Base-by-base conservation (phyloP, 2,113 vertebrate genomes). In the Capreolus pygargus region DNA sequence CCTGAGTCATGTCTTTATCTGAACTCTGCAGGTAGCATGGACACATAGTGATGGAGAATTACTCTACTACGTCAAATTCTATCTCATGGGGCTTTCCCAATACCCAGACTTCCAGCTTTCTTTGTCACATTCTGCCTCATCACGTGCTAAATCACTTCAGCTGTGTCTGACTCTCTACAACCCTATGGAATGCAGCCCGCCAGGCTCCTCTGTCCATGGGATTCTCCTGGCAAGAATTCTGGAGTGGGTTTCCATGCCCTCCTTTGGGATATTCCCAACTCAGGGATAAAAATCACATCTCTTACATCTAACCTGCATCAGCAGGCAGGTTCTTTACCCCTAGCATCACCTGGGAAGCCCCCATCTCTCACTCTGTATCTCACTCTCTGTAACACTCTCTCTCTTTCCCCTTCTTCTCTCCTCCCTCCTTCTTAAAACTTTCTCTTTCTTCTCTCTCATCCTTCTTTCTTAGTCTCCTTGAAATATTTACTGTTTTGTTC, bases 1-100 rank as follows among this genome's bases (percentile, higher is more conserved):
- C 30, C 43, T 79, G 60, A 85, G 0, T 33, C 50, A 36, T 70
- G 1, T 52, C 33, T 14, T 93, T 81, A 39, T 60, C 5, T 89
- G 58, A 70, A 76, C 2, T 50, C 79, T 76, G 5, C 25, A 86
- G 55, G 61, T 64, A 13, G 96, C 30, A 33, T 14, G 58, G 17
- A 23, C 47, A 79, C 50, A 54, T 60, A 36, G 43, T 86, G 27
- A 97, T 30, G 45, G 61, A 79, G 17, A 98, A 97, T 94, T 45
- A 95, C 28, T 96, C 94, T 33, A n/a, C 21, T 0, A 70, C 95
- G 12, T 95, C 25, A 0, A 98, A 95, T 98, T 98, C 81, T 61
- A 97, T 39, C 89, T 98, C 54, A 33, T 92, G 52, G 96, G 97
- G 3, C 95, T 98, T 84, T 91, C 97, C 33, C 45, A 95, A 76